Evolutionary conservation across 2,888 invertebrate species (phyloP).

Genomic region (Macaria liturata): DNA sequence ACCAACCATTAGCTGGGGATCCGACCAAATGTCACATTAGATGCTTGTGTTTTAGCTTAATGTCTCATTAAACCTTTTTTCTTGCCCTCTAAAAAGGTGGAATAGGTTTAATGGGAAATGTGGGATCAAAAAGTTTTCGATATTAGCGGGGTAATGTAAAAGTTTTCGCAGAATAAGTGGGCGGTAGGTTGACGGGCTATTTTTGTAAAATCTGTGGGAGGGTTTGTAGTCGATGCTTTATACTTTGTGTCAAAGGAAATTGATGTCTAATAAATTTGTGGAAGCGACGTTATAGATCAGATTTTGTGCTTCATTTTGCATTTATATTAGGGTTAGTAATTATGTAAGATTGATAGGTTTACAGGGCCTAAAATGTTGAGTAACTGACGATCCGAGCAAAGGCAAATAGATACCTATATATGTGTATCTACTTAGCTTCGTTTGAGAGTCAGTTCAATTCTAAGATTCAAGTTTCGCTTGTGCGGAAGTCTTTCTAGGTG

Average conservation of each 20-base stretch:
- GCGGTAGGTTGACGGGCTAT: constrained; percentile 1
- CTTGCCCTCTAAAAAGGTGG: constrained; percentile 19
- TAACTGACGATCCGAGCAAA: no score
- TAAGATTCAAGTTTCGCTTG: no score
- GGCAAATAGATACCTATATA: no score
- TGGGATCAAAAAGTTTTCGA: constrained; percentile 29
- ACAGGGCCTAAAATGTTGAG: no score
- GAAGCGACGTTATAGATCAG: constrained; percentile 15
- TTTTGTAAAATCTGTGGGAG: constrained; percentile 18
- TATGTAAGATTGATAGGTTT: no score
- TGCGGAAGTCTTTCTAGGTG: no score
- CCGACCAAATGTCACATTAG: constrained; percentile 32
- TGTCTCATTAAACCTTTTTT: constrained; percentile 32
- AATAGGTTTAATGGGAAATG: constrained; percentile 19
- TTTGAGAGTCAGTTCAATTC: no score
- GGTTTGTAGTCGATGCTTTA: constrained; percentile 7
- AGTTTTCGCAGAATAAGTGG: constrained; percentile 21
- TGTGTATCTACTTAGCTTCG: no score
- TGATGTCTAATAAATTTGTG: constrained; percentile 20
- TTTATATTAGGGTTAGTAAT: no score
- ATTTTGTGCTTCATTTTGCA: constrained; percentile 1
- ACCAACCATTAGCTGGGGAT: constrained; percentile 44
- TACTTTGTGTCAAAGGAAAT: constrained; percentile 15
- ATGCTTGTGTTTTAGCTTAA: constrained; percentile 30
- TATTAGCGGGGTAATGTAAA: constrained; percentile 30